Percentiles rank a stretch among this genome's conserved stretches.
phyloP scores from a whole-genome alignment of 92 coral and sea anemone species.

The Epizoanthus rinbou region DNA sequence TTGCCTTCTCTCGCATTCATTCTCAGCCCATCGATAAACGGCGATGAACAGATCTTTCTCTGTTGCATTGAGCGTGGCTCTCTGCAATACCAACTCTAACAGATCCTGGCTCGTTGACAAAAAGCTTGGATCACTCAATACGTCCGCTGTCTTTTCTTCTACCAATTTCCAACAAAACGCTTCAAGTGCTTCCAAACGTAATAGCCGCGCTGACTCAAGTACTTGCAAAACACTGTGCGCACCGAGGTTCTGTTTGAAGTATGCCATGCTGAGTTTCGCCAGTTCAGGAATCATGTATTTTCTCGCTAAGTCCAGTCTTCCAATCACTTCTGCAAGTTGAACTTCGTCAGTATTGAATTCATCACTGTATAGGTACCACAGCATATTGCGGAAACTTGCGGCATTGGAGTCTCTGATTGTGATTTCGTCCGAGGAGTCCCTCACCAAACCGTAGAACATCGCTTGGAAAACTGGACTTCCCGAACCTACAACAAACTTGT shows the following conservation, averaged over 20 bases:
- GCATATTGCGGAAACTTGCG: slow-evolving; percentile 7
- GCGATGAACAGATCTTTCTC: slow-evolving; percentile 1
- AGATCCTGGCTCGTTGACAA: background rate
- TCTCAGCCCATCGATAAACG: slow-evolving; percentile 1
- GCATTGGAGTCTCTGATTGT: background rate
- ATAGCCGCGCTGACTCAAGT: background rate
- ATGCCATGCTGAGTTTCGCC: background rate
- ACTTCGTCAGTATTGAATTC: background rate
- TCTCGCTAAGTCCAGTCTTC: background rate
- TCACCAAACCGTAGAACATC: slow-evolving; percentile 6
- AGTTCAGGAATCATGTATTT: background rate
- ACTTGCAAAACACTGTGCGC: background rate
- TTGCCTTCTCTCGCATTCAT: background rate
- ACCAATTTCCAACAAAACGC: slow-evolving; percentile 9
- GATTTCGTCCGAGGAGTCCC: background rate
- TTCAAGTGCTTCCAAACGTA: slow-evolving; percentile 10
- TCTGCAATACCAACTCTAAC: slow-evolving; percentile 3
- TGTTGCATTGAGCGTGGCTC: slow-evolving; percentile 1
- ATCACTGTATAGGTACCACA: slow-evolving; percentile 5
- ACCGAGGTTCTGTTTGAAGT: background rate
- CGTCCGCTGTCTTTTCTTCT: background rate
- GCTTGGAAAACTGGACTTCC: slow-evolving; percentile 15
- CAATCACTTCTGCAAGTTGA: background rate
- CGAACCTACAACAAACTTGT: slow-evolving; percentile 14
- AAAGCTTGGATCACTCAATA: slow-evolving; percentile 11